A percentile compares a stretch with the other conserved stretches of the same genome.
Conservation (phyloP, 2,797 vertebrate species). For the Ibycter americanus region DNA sequence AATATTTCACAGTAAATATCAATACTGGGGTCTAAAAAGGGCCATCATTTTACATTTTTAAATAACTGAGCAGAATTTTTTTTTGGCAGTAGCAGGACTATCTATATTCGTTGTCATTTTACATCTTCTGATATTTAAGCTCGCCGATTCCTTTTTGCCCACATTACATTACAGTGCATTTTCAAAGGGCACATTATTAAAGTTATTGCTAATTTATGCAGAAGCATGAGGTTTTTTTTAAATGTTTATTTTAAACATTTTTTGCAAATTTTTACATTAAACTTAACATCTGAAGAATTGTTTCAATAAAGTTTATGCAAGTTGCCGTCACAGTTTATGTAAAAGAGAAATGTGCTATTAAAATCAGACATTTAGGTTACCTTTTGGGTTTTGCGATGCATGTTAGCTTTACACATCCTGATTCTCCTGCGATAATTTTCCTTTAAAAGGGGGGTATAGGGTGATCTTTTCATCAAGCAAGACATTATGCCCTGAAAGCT, state of each 20-base stretch:
- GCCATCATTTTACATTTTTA: slow-evolving; percentile 66
- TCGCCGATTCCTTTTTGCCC: slow-evolving; percentile 73
- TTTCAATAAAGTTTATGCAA: slow-evolving; percentile 82
- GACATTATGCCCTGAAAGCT: slow-evolving; percentile 88
- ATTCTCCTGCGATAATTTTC: slow-evolving; percentile 96
- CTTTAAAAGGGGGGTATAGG: slow-evolving; percentile 89
- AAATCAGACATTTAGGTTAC: slow-evolving; percentile 98
- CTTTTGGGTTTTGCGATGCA: slow-evolving; percentile 91
- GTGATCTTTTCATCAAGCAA: slow-evolving; percentile 90
- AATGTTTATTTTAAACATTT: slow-evolving; percentile 77
- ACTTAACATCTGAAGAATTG: slow-evolving; percentile 80
- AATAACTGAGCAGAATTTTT: slow-evolving; percentile 71
- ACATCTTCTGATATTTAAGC: slow-evolving; percentile 69
- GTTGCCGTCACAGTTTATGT: slow-evolving; percentile 90
- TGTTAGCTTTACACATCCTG: slow-evolving; percentile 97
- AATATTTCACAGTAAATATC: slow-evolving; percentile 62
- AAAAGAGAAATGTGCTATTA: slow-evolving; percentile 90
- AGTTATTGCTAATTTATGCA: slow-evolving; percentile 80
- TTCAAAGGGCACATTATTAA: slow-evolving; percentile 76
- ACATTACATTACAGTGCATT: slow-evolving; percentile 68
- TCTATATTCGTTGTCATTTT: slow-evolving; percentile 69
- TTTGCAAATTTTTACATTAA: slow-evolving; percentile 81
- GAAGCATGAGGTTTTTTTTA: slow-evolving; percentile 71
- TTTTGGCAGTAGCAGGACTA: slow-evolving; percentile 71
- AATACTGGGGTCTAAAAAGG: slow-evolving; percentile 64